These are phyloP conservation scores for Macrotus californicus DNA, from an alignment of 2,113 vertebrate genomes.

Conservation along the genomic window DNA sequence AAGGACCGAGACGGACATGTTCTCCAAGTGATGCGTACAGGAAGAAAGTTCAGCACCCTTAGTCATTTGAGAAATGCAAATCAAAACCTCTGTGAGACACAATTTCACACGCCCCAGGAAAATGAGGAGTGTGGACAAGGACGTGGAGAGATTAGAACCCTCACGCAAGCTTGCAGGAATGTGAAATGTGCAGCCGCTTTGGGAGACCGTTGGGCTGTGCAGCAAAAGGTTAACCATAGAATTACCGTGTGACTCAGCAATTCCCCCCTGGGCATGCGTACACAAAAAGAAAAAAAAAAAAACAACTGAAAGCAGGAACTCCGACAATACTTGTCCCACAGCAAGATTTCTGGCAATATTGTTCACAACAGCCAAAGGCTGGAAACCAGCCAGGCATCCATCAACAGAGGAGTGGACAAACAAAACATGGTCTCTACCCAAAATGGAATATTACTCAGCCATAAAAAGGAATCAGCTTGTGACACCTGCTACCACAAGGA, in stretches of 20 bases:
- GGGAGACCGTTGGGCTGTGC: neutral
- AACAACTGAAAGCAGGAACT: too few species aligned
- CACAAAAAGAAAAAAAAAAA: neutral
- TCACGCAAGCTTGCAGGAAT: neutral
- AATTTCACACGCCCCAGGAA: neutral
- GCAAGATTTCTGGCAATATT: neutral
- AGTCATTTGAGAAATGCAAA: neutral
- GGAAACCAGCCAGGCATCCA: neutral
- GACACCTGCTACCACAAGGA: too few species aligned
- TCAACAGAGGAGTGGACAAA: neutral
- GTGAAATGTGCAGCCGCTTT: neutral
- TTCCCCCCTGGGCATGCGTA: neutral
- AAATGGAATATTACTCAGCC: neutral
- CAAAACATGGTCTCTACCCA: rapidly evolving
- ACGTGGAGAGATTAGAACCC: neutral
- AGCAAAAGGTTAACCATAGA: neutral
- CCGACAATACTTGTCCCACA: neutral
- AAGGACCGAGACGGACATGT: neutral
- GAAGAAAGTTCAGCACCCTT: neutral
- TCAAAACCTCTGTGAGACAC: neutral
- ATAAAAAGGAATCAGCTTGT: neutral
- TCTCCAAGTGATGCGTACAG: neutral
- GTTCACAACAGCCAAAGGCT: neutral
- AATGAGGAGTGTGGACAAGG: neutral
- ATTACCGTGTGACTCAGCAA: neutral